Evolutionary conservation across 2,113 vertebrate genomes (phyloP), one percentile per base, ranked within the genome.

Genomic region (Sisor rabdophorus): DNA sequence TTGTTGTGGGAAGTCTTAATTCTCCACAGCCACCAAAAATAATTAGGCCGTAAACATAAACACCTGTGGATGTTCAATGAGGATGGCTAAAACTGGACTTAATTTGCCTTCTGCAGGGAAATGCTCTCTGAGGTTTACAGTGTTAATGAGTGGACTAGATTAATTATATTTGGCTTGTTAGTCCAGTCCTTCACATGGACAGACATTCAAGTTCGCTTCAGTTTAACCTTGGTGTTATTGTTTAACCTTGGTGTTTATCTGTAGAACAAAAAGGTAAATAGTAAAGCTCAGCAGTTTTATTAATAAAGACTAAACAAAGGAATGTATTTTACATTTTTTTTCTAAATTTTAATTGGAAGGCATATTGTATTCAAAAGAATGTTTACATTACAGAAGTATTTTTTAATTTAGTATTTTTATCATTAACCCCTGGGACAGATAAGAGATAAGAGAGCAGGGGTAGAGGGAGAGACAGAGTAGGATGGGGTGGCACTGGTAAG

Each of bases 11-110:
- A 44, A 55, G 58, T 40, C 68, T 19, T 75, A 63, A 64, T 80
- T 65, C 52, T 71, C 61, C 52, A 64, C 70, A 84, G 68, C 73
- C 75, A 75, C 22, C 70, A 65, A 68, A 67, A 69, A 79, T 79
- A 74, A 84, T 84, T 81, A 79, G 56, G 68, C 24, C 30, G 22
- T 47, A 79, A 64, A 68, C 67, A 55, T 19, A 70, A 71, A 81
- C 71, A 81, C 74, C 73, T 77, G 53, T 71, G 63, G 63, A 78
- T 69, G 50, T 52, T 80, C 47, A 50, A 47, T 53, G 54, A 68
- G 54, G 71, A 68, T 10, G 69, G 19, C 20, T 30, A 54, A 28
- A 73, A 26, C 56, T 55, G 60, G 59, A 24, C 68, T 53, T 80
- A 60, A 55, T 58, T 75, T 76, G 61, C 67, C 3, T 20, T 72